phyloP scores from a whole-genome alignment of 2,888 invertebrate genomes.

The Agriopis aurantiaria region DNA sequence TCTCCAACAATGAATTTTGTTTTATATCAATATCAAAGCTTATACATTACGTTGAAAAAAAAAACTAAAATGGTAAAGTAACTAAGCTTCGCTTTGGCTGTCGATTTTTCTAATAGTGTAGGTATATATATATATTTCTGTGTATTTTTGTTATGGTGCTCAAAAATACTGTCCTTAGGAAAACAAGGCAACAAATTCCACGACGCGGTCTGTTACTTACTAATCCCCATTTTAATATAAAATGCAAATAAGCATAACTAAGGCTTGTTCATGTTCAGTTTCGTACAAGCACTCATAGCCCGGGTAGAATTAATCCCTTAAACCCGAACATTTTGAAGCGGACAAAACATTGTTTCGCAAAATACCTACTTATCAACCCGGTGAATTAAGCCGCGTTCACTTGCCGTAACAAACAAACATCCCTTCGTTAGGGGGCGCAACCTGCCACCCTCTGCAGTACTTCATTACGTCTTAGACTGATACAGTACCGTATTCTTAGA shows the following conservation, averaged over 20 bases:
- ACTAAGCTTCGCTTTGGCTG: no score
- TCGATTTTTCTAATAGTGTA: no score
- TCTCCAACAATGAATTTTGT: no score
- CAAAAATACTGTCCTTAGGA: neutral
- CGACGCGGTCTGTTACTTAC: neutral
- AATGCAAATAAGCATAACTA: constrained; percentile 32
- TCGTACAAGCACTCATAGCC: constrained; percentile 38
- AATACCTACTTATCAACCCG: constrained; percentile 60
- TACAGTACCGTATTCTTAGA: constrained; percentile 2
- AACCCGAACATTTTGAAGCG: constrained; percentile 44
- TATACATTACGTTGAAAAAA: no score
- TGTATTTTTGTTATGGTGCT: no score
- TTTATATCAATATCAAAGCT: no score
- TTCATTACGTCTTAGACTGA: constrained; percentile 51
- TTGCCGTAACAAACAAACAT: constrained; percentile 63
- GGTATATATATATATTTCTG: no score
- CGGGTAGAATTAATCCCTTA: constrained; percentile 46
- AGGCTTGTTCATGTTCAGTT: constrained; percentile 28
- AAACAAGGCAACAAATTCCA: constrained; percentile 3
- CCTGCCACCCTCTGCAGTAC: constrained; percentile 56
- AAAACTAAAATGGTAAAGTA: no score
- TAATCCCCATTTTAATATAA: constrained; percentile 32
- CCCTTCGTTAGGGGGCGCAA: constrained; percentile 49
- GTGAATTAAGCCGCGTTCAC: constrained; percentile 63
- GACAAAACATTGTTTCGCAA: constrained; percentile 46